Conservation (phyloP, 2,888 invertebrate species). For the Frankliniella fusca region DNA sequence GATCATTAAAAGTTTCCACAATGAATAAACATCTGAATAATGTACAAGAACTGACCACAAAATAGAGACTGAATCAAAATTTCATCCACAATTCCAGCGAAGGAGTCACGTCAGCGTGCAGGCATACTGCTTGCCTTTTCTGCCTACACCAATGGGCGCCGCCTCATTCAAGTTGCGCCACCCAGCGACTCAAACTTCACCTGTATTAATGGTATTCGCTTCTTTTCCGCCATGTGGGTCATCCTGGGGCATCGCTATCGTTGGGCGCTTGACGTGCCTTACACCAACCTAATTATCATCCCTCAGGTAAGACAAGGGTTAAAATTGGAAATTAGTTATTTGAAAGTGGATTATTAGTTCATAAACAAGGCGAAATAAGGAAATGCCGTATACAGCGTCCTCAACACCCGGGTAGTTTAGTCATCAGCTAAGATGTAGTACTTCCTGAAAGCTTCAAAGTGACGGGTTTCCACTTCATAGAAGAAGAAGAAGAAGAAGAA, state of each 20-base stretch:
- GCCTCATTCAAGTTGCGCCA: constrained; percentile 44
- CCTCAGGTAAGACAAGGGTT: constrained; percentile 44
- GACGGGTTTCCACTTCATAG: too few relatives aligned
- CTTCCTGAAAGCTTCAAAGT: too few relatives aligned
- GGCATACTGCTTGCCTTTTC: constrained; percentile 46
- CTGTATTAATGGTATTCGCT: constrained; percentile 52
- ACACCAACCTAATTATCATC: constrained; percentile 45
- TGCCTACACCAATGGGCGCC: constrained; percentile 45
- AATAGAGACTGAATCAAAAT: background rate
- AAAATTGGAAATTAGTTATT: too few relatives aligned
- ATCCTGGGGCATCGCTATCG: constrained; percentile 50
- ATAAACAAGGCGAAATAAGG: too few relatives aligned
- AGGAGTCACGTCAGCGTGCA: background rate
- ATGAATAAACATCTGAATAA: background rate
- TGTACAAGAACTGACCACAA: background rate
- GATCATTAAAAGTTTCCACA: too few relatives aligned
- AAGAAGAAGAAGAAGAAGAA: too few relatives aligned
- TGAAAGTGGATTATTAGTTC: too few relatives aligned
- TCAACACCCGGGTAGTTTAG: too few relatives aligned
- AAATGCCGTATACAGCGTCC: too few relatives aligned
- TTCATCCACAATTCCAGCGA: background rate
- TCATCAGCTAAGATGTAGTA: too few relatives aligned
- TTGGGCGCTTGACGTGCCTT: constrained; percentile 44
- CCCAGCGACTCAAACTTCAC: constrained; percentile 43
- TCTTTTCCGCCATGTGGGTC: constrained; percentile 51